Base-by-base conservation (phyloP, 2,797 vertebrate genomes). In the Heteromormyrus szaboi region DNA sequence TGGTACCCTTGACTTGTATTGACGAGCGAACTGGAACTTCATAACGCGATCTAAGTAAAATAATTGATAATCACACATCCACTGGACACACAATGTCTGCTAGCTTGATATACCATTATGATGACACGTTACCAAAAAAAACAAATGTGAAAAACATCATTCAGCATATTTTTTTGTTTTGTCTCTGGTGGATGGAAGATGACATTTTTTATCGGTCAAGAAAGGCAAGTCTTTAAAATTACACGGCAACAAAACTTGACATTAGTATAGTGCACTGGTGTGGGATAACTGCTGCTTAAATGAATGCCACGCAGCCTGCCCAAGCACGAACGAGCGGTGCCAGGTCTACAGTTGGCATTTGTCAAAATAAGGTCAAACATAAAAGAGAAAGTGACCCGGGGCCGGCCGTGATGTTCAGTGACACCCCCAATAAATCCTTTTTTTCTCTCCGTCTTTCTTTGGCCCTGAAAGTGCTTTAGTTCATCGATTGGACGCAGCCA, bases 351-450 rank as follows among this genome's bases (percentile, higher is more conserved):
- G 89, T 90, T 94, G 92, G 91, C 93, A 93, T 94, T 94, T 94
- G 91, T 91, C 90, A 92, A 93, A 93, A 94, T 92, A 93, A 93
- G 91, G 91, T 91, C 92, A 85, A 88, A 85, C 37, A 56, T 65
- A 46, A 85, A 62, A 79, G 81, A 6, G 44, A 41, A 53, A 91
- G 83, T 90, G 48, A 25, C 6, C 89, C 33, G 85, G 17, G 37
- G 37, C 62, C 12, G 14, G 25, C 22, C 14, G n/a, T 6, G n/a
- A 59, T 46, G 9, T 72, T 84, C 76, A 84, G 25, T 29, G 54
- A 29, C 53, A 85, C 46, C 29, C 88, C 25, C 54, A 65, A 85
- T 85, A 85, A 85, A 62, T 68, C 56, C 12, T 11, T 22, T 22
- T 65, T 85, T 25, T 51, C 44, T 68, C 25, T 41, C 37, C 6